Conservation (phyloP, 2,113 vertebrate genomes). For the Paracanthobrama guichenoti region DNA sequence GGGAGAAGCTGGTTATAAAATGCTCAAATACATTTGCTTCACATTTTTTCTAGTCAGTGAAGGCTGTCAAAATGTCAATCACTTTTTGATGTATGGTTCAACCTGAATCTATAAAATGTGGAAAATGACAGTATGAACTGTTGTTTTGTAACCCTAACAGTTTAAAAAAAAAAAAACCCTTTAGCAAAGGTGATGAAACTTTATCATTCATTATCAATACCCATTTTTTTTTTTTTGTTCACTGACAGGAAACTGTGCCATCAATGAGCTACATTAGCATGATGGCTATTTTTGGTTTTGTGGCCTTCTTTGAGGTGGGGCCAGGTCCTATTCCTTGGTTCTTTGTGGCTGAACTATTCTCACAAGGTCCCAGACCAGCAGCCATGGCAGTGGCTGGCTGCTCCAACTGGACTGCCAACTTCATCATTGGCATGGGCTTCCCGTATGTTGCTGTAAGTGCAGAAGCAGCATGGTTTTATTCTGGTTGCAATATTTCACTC, state of each 20-base stretch:
- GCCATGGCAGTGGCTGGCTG: conserved; percentile 86
- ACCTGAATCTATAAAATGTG: too few species aligned
- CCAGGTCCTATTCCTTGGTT: conserved; percentile 94
- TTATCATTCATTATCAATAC: too few species aligned
- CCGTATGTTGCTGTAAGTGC: conserved; percentile 84
- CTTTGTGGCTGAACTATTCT: conserved; percentile 89
- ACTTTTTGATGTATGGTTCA: too few species aligned
- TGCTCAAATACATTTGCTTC: background rate
- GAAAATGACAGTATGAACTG: too few species aligned
- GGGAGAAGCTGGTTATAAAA: background rate
- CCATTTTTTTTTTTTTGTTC: background rate
- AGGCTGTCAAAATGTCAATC: background rate
- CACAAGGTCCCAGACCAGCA: conserved; percentile 87
- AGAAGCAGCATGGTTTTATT: background rate
- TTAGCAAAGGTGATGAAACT: too few species aligned
- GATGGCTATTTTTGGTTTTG: conserved; percentile 87
- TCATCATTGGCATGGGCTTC: conserved; percentile 88
- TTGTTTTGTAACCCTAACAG: too few species aligned
- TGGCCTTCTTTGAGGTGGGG: conserved; percentile 90
- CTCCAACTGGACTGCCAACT: conserved; percentile 89
- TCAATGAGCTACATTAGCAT: conserved; percentile 86
- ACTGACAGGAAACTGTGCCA: conserved; percentile 77
- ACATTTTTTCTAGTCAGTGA: background rate
- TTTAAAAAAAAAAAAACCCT: too few species aligned
- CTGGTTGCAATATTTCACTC: background rate